Percentiles rank a stretch among this genome's conserved stretches.
phyloP scores from a whole-genome alignment of 2,888 invertebrate species.

The Stenodera caucasica region DNA sequence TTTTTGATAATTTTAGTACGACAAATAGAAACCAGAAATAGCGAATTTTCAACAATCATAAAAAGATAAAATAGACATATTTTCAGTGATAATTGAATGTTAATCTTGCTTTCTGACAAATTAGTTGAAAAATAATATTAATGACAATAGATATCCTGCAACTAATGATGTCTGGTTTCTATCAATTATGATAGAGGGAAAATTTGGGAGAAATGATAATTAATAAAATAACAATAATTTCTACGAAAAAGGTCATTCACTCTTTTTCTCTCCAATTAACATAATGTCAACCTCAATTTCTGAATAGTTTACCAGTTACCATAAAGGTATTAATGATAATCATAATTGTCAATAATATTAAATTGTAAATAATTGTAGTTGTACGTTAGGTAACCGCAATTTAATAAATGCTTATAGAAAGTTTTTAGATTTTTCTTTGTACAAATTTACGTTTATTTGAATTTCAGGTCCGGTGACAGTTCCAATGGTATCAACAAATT shows the following conservation, averaged over 20 bases:
- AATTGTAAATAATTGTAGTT: neutral
- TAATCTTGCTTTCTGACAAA: too few relatives aligned
- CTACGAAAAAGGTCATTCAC: neutral
- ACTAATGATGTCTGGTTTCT: too few relatives aligned
- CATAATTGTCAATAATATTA: conserved; percentile 1
- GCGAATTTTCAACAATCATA: too few relatives aligned
- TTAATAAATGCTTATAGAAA: neutral
- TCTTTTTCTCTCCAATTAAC: neutral
- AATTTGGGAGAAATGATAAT: too few relatives aligned
- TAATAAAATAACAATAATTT: too few relatives aligned
- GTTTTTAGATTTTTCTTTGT: neutral
- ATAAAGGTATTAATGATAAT: neutral
- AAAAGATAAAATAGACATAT: too few relatives aligned
- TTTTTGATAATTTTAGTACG: too few relatives aligned
- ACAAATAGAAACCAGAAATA: too few relatives aligned
- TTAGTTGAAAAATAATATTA: too few relatives aligned
- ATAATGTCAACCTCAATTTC: neutral
- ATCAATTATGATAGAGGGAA: too few relatives aligned
- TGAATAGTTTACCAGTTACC: neutral
- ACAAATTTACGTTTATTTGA: conserved; percentile 16
- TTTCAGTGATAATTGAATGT: too few relatives aligned
- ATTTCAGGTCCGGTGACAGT: conserved; percentile 79
- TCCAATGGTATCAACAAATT: conserved; percentile 81
- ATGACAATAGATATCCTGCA: too few relatives aligned
- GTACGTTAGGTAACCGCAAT: neutral